These are phyloP conservation scores for Orthosia incerta DNA, from an alignment of 2,888 invertebrate genomes.

Conservation along the genomic window DNA sequence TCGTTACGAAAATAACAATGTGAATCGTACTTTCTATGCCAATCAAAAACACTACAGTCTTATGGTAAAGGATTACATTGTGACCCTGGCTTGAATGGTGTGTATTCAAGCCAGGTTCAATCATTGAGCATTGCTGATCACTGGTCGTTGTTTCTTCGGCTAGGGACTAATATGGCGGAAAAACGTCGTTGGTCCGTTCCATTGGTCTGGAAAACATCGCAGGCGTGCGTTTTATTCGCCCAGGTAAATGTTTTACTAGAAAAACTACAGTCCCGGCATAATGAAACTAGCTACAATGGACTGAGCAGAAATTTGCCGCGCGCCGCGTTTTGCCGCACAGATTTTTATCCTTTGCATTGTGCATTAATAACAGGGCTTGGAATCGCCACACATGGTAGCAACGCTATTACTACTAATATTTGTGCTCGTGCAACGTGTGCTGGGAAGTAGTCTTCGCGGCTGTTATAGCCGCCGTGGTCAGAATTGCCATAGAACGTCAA, in stretches of 20 bases:
- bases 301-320: conserved; percentile 9
- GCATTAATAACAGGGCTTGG: too few species aligned
- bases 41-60: neutral
- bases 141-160: neutral
- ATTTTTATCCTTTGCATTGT: neutral
- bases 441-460: neutral
- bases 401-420: neutral
- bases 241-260: conserved; percentile 10
- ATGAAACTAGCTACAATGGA: neutral
- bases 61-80: neutral
- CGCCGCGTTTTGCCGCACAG: conserved; percentile 7
- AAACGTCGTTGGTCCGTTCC: neutral
- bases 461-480: neutral
- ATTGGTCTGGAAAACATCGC: neutral
- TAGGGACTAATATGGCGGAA: neutral
- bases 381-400: too few species aligned
- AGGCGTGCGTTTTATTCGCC: conserved; percentile 1
- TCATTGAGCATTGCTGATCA: neutral
- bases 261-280: conserved; percentile 6
- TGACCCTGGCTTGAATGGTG: neutral
- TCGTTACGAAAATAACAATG: neutral
- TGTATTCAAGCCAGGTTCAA: conserved; percentile 1
- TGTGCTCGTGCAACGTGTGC: neutral
- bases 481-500: neutral
- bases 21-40: conserved; percentile 8